Evolutionary conservation across 37 sponge, comb jelly and placozoan species (phyloP), one percentile per base, ranked within the genome.

Genomic region (Amphimedon queenslandica): DNA sequence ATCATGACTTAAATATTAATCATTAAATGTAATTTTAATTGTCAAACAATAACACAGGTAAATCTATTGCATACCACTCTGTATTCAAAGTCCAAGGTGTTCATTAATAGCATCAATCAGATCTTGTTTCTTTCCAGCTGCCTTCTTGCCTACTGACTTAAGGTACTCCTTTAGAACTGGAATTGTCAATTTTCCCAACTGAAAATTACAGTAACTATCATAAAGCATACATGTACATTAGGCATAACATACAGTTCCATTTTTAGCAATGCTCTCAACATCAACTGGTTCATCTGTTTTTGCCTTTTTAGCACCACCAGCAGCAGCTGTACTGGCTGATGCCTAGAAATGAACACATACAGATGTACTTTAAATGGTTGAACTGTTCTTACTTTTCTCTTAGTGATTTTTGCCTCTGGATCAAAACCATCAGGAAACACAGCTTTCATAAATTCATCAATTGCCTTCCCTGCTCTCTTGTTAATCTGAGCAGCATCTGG

Each of bases 131-230:
- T 85, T 92, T 30, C 93, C 93, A 0, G 78, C 35, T 13, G 66
- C 63, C 34, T 85, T 88, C 40, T 42, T 51, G 4, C 90, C 93
- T 29, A 83, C 87, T 36, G 87, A 67, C 65, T 84, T 85, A 40
- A 91, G 78, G 42, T 85, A 95, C 1, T 82, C 83, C 77, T 95
- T 95, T 40, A 95, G 71, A 1, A 60, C 74, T 24, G 87, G 67
- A 35, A 95, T 87, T 35, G 89, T 92, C 63, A 95, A 27, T 61
- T 80, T 82, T 25, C 70, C 77, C 65, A 95, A 57, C 92, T 95
- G 61, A n/a, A 60, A 25, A n/a, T 25, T 60, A 25, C 23, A 60
- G 5, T 25, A 60, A n/a, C n/a, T n/a, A n/a, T n/a, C n/a, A n/a
- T n/a, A n/a, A n/a, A n/a, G n/a, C n/a, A n/a, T n/a, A n/a, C n/a